phyloP scores from a whole-genome alignment of 2,797 vertebrate genomes.

The Garrulus glandarius region DNA sequence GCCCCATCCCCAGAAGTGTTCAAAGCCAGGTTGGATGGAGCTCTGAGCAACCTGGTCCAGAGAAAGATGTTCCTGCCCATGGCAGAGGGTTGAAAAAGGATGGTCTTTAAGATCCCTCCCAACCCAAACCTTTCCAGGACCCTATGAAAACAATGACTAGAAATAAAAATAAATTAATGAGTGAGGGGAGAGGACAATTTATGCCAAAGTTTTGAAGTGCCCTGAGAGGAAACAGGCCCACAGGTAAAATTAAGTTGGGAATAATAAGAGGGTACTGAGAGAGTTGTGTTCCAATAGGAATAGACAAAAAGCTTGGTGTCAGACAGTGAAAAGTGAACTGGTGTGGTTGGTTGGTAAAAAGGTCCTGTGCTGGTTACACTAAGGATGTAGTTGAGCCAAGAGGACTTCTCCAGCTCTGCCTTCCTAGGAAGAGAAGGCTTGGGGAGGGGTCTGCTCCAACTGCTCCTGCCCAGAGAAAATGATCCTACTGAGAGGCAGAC shows the following conservation, averaged over 20 bases:
- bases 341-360: not conserved
- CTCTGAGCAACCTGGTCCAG: not conserved
- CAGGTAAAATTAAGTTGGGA: not conserved
- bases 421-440: not conserved
- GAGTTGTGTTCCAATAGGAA: not conserved
- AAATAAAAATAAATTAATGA: not conserved
- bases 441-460: not conserved
- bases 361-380: not conserved
- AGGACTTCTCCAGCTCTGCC: not conserved
- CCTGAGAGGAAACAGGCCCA: not conserved
- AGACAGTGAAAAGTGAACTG: not conserved
- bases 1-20: accelerated
- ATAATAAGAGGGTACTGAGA: not conserved
- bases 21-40: not conserved
- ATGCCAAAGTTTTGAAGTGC: not conserved
- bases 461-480: not conserved
- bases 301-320: not conserved
- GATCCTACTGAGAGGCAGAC: not conserved
- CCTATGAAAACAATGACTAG: not conserved
- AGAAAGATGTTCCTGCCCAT: too few species aligned
- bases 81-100: not conserved
- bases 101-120: not conserved
- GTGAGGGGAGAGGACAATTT: not conserved
- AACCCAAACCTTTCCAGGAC: not conserved
- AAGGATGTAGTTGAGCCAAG: not conserved